Percentiles rank a stretch among this genome's conserved stretches.
phyloP scores from a whole-genome alignment of 2,888 invertebrate species.

The Blomia tropicalis region DNA sequence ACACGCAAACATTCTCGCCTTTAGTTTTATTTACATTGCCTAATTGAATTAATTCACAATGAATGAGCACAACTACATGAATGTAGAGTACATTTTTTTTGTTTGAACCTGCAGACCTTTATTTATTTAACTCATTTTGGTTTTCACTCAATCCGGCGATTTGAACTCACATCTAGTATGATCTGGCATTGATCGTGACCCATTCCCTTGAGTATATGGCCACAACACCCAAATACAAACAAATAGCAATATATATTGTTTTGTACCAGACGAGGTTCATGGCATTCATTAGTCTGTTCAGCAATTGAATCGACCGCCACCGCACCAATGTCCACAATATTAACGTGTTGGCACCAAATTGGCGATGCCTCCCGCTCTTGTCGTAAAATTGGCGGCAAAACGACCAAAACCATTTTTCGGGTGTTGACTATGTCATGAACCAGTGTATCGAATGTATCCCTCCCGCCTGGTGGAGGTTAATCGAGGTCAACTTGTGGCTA shows the following conservation, averaged over 20 bases:
- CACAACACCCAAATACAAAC: not conserved
- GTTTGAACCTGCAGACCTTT: not conserved
- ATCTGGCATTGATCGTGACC: not conserved
- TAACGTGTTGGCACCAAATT: too few species aligned
- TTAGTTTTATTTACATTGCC: not conserved
- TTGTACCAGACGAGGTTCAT: too few species aligned
- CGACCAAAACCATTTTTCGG: too few species aligned
- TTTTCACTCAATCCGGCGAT: not conserved
- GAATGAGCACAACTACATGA: not conserved
- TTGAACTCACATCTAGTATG: not conserved
- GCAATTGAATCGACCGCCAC: too few species aligned
- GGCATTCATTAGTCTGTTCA: too few species aligned
- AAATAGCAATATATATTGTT: not conserved
- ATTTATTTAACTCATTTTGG: not conserved
- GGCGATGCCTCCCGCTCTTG: too few species aligned
- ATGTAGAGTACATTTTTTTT: too few species aligned
- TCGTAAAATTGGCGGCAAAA: too few species aligned
- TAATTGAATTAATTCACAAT: conserved; percentile 3
- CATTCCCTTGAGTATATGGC: not conserved
- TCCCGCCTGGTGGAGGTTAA: not conserved
- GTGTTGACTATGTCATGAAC: too few species aligned
- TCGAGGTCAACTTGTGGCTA: conserved; percentile 12
- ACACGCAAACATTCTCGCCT: not conserved
- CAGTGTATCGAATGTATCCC: too few species aligned
- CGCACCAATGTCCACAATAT: too few species aligned